A percentile compares a stretch with the other conserved stretches of the same genome.
These are phyloP conservation scores for Spinus olivaceus DNA, from an alignment of 2,797 vertebrate species.

Conservation along the genomic window DNA sequence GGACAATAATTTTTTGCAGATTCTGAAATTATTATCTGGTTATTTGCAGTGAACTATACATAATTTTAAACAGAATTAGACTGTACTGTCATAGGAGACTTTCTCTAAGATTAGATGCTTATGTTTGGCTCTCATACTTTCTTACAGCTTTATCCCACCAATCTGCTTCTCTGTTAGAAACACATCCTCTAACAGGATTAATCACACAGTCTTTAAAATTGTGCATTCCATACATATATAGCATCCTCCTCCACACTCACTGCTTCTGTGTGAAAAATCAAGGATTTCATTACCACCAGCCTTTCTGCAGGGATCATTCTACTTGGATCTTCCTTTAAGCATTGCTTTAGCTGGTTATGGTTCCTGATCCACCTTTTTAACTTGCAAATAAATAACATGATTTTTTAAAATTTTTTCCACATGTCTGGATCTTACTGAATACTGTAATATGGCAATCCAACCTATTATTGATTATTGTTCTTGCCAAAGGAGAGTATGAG, in stretches of 20 bases:
- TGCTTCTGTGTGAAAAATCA: neutral
- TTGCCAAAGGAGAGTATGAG: neutral
- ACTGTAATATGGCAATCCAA: neutral
- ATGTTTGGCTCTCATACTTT: neutral
- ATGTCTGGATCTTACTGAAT: neutral
- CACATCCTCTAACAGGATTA: slow-evolving; percentile 19
- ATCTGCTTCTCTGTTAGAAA: slow-evolving; percentile 12
- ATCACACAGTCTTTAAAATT: slow-evolving; percentile 5
- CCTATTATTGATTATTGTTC: neutral
- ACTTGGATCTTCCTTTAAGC: neutral
- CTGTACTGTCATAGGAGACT: neutral
- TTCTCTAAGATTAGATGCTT: neutral
- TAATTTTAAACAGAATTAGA: neutral
- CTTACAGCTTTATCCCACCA: neutral
- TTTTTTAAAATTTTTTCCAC: neutral
- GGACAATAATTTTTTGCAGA: neutral
- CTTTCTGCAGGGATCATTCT: neutral
- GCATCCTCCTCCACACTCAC: neutral
- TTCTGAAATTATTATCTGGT: neutral
- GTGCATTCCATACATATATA: neutral
- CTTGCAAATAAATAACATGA: neutral
- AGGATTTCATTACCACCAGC: neutral
- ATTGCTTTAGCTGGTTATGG: neutral
- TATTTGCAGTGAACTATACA: neutral
- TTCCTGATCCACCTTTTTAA: neutral